Evolutionary conservation across 1,140 invertebrate genomes (phyloP).

Genomic region (Idris sp.): DNA sequence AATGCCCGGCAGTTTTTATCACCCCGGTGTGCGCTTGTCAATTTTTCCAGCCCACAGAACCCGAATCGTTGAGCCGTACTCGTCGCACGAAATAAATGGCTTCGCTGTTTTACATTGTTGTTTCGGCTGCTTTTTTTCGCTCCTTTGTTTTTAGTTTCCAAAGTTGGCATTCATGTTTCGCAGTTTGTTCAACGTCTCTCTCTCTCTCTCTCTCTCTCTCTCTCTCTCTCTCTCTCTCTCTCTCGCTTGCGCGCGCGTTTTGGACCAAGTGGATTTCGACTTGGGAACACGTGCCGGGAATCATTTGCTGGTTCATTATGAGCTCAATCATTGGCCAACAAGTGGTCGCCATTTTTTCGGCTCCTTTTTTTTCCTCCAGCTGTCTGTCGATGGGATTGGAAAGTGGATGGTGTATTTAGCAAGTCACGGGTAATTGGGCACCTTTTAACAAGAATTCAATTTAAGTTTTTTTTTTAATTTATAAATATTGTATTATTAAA

Average conservation of each 20-base stretch:
- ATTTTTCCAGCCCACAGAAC: conserved; percentile 36
- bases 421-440: neutral
- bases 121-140: neutral
- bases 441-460: no score
- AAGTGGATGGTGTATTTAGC: conserved; percentile 4
- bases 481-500: no score
- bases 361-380: conserved; percentile 6
- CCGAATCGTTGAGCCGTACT: conserved; percentile 19
- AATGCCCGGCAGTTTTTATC: conserved; percentile 37
- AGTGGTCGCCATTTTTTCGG: conserved; percentile 31
- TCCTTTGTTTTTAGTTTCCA: no score
- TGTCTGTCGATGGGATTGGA: conserved; percentile 14
- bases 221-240: neutral
- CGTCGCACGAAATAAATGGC: conserved; percentile 20
- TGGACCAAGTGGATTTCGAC: neutral
- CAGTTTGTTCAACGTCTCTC: no score
- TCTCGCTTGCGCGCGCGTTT: no score
- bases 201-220: no score
- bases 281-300: conserved; percentile 14
- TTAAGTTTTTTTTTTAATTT: no score
- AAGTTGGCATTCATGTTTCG: no score
- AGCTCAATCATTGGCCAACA: conserved; percentile 35
- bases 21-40: conserved; percentile 31
- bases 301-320: conserved; percentile 21
- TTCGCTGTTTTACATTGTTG: conserved; percentile 4